phyloP scores from a whole-genome alignment of 2,113 vertebrate genomes.

The Tretioscincus oriximinensis region DNA sequence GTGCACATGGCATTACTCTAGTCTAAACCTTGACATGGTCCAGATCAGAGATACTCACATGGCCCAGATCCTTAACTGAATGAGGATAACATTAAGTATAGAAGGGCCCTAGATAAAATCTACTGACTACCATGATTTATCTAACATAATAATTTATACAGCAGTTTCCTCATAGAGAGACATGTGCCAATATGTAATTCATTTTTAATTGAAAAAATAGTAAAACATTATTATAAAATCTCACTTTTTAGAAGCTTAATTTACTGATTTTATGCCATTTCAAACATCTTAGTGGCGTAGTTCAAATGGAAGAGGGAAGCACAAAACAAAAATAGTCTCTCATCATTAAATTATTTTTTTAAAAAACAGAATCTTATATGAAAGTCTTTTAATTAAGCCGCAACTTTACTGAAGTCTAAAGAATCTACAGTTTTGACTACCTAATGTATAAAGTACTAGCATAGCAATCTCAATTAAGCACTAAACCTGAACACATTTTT shows the following conservation, averaged over 20 bases:
- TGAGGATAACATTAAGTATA: no score
- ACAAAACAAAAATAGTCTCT: neutral
- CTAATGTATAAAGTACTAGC: neutral
- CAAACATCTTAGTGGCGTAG: neutral
- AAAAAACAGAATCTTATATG: neutral
- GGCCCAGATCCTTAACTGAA: no score
- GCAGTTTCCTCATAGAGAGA: neutral
- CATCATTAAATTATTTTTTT: neutral
- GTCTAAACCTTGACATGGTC: no score
- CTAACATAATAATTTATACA: neutral
- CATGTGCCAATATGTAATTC: neutral
- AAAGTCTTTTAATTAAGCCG: neutral
- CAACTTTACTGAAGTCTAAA: neutral
- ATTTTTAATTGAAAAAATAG: neutral
- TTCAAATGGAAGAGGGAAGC: neutral
- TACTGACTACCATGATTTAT: neutral
- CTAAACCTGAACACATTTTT: conserved; percentile 26
- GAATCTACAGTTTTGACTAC: neutral
- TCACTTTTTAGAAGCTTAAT: neutral
- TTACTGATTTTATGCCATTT: neutral
- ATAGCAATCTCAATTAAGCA: conserved; percentile 47
- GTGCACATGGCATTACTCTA: no score
- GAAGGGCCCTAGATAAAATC: neutral
- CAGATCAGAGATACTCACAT: no score
- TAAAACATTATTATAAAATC: neutral